Evolutionary conservation across 2,113 vertebrate genomes (phyloP).

Genomic region (Naja naja): DNA sequence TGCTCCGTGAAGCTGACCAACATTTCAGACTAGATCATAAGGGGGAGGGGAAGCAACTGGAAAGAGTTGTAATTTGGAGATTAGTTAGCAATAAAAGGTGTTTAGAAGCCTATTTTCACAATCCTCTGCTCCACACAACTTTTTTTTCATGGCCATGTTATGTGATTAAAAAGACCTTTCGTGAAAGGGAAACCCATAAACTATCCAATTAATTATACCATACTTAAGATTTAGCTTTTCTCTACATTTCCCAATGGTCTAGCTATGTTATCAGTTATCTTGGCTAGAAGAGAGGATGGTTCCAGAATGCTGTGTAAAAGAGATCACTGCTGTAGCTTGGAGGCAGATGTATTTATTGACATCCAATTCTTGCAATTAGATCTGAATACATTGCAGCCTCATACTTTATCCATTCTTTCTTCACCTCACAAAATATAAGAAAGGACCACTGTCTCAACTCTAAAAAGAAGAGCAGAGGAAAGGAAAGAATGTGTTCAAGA

Average conservation of each 20-base stretch:
- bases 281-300: background rate
- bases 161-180: background rate
- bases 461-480: background rate
- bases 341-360: background rate
- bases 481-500: background rate
- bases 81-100: background rate
- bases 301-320: background rate
- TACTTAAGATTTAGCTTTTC: background rate
- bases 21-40: background rate
- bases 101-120: background rate
- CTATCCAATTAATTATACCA: background rate
- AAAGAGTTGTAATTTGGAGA: background rate
- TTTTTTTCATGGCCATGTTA: background rate
- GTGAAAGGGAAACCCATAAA: background rate
- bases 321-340: background rate
- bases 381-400: background rate
- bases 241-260: background rate
- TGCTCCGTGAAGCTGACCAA: background rate
- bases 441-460: background rate
- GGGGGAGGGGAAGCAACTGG: background rate
- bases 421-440: background rate
- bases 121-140: background rate
- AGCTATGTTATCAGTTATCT: background rate
- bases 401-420: background rate
- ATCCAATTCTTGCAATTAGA: background rate